phyloP scores from a whole-genome alignment of 1,140 invertebrate genomes.

The Polyergus mexicanus region DNA sequence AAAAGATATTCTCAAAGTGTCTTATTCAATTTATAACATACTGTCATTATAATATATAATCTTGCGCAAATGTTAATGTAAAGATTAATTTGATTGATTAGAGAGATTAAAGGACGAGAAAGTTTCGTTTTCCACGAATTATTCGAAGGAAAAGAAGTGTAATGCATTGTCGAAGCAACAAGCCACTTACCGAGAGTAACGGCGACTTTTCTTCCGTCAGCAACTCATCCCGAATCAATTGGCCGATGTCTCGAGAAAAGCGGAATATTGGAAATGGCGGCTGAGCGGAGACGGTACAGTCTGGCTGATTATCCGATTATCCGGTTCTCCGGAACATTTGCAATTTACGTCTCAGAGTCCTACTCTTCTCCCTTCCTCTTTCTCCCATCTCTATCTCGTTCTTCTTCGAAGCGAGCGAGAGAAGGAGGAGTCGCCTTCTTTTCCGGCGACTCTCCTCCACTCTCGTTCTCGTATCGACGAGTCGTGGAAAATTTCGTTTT shows the following conservation, averaged over 20 bases:
- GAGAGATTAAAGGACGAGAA: neutral
- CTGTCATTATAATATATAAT: too few species aligned
- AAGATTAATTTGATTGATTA: neutral
- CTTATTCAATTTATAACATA: too few species aligned
- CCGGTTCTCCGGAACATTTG: slow-evolving; percentile 84
- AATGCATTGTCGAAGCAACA: slow-evolving; percentile 41
- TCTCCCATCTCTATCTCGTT: too few species aligned
- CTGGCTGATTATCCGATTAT: slow-evolving; percentile 86
- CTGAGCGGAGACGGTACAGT: slow-evolving; percentile 83
- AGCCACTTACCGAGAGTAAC: slow-evolving; percentile 45
- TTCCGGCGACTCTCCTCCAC: neutral
- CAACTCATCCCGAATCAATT: slow-evolving; percentile 75
- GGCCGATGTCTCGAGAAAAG: slow-evolving; percentile 79
- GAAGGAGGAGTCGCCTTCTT: slow-evolving; percentile 39
- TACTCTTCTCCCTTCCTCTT: slow-evolving; percentile 30
- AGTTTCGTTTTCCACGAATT: neutral
- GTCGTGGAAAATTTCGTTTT: slow-evolving; percentile 57
- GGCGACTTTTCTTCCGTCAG: slow-evolving; percentile 69
- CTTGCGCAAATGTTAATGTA: neutral
- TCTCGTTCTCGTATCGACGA: slow-evolving; percentile 41
- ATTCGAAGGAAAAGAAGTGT: neutral
- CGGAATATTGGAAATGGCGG: slow-evolving; percentile 83
- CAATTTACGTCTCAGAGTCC: slow-evolving; percentile 80
- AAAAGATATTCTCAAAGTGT: too few species aligned
- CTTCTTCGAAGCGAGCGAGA: too few species aligned